Percentiles rank a stretch among this genome's conserved stretches.
phyloP scores from a whole-genome alignment of 2,888 invertebrate genomes.

The Ochlodes sylvanus region DNA sequence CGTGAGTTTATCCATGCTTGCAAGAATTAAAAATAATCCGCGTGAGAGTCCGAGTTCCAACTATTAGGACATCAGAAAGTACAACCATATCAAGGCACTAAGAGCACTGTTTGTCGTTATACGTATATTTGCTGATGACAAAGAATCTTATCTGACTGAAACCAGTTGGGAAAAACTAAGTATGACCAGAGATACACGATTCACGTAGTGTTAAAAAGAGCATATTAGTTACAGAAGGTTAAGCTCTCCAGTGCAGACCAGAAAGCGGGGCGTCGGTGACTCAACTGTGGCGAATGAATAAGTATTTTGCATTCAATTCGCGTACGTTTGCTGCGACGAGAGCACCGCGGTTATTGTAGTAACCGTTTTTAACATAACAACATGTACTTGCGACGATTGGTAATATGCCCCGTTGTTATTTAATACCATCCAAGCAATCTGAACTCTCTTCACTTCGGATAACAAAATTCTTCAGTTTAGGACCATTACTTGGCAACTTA shows the following conservation, averaged over 20 bases:
- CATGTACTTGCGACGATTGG: slow-evolving; percentile 37
- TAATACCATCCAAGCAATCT: slow-evolving; percentile 7
- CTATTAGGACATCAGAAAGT: too few species aligned
- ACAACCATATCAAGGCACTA: too few species aligned
- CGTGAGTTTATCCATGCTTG: too few species aligned
- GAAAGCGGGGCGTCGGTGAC: slow-evolving; percentile 68
- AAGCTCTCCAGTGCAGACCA: slow-evolving; percentile 43
- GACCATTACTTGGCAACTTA: too few species aligned
- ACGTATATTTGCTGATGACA: too few species aligned
- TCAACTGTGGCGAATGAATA: slow-evolving; percentile 69
- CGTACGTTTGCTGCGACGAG: slow-evolving; percentile 59
- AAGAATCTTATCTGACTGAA: too few species aligned
- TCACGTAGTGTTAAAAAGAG: neutral
- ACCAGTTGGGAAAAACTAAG: too few species aligned
- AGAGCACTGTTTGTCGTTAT: too few species aligned
- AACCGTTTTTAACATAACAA: slow-evolving; percentile 56
- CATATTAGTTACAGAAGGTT: slow-evolving; percentile 18
- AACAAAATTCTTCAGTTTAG: too few species aligned
- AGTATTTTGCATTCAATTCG: slow-evolving; percentile 71
- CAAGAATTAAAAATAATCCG: too few species aligned
- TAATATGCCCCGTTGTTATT: slow-evolving; percentile 15
- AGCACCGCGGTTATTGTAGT: slow-evolving; percentile 59
- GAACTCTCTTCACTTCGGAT: neutral
- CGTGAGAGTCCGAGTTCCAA: too few species aligned
- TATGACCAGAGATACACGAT: too few species aligned